Conservation (phyloP, 2,113 vertebrate genomes). For the Chlamydotis undulata region DNA sequence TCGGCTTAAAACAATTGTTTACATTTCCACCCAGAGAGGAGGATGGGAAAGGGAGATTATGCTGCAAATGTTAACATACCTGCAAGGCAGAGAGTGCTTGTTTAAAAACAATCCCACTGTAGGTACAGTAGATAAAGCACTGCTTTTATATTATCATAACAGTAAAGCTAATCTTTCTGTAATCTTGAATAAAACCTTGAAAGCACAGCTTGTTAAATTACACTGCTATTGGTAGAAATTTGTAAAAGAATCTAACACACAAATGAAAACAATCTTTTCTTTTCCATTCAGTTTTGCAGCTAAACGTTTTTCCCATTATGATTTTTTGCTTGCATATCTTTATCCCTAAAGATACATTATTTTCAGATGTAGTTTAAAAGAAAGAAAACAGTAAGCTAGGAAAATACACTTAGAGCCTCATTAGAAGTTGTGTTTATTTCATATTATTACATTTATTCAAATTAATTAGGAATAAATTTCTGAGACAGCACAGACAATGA, state of each 20-base stretch:
- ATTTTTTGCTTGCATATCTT: background rate
- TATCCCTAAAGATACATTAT: background rate
- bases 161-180: background rate
- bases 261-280: background rate
- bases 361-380: background rate
- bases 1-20: background rate
- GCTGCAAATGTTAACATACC: background rate
- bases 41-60: background rate
- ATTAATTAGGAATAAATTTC: conserved; percentile 4
- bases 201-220: conserved; percentile 1
- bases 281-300: background rate
- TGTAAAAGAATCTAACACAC: background rate
- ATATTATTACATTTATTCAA: background rate
- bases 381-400: background rate
- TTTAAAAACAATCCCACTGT: background rate
- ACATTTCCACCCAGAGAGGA: background rate
- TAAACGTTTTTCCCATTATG: background rate
- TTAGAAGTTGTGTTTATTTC: background rate
- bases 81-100: background rate
- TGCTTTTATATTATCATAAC: background rate
- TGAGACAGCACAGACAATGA: background rate
- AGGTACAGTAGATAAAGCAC: background rate
- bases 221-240: background rate
- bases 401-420: background rate
- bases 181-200: background rate